Evolutionary conservation across 1,140 invertebrate species (phyloP).

Genomic region (Hycleus phaleratus): DNA sequence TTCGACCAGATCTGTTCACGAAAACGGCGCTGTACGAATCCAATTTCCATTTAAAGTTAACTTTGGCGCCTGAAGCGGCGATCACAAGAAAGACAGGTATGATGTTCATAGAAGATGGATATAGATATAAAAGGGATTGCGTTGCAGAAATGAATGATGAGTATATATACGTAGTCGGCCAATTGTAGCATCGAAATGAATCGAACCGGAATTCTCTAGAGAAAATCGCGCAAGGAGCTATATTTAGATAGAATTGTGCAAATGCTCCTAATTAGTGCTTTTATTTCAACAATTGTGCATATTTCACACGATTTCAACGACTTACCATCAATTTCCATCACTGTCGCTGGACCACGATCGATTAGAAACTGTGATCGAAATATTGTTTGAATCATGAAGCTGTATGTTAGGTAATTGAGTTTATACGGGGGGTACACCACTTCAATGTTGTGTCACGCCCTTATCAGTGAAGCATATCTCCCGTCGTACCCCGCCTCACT

Average conservation of each 20-base stretch:
- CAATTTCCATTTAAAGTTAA: conserved; percentile 29
- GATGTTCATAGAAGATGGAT: conserved; percentile 13
- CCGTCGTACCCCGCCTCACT: conserved; percentile 1
- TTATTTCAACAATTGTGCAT: too few species aligned
- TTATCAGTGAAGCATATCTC: conserved; percentile 22
- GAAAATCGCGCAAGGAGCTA: too few species aligned
- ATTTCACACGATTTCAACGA: too few species aligned
- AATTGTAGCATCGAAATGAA: neutral
- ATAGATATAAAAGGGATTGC: conserved; percentile 27
- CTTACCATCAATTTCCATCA: too few species aligned
- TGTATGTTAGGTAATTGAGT: conserved; percentile 21
- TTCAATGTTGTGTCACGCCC: conserved; percentile 23
- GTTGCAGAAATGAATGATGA: conserved; percentile 28
- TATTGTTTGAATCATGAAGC: conserved; percentile 11
- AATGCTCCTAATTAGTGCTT: too few species aligned
- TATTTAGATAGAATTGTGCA: too few species aligned
- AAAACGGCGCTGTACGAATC: conserved; percentile 20
- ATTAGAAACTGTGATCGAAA: conserved; percentile 15
- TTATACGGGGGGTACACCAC: conserved; percentile 11
- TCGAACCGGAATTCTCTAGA: too few species aligned
- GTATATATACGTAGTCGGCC: conserved; percentile 18
- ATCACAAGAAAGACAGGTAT: conserved; percentile 11
- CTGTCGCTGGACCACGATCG: neutral
- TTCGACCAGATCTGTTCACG: conserved; percentile 10
- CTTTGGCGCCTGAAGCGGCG: conserved; percentile 17